Percentiles rank a stretch among this genome's conserved stretches.
phyloP scores from a whole-genome alignment of 2,113 vertebrate genomes.

The Stigmatopora nigra region DNA sequence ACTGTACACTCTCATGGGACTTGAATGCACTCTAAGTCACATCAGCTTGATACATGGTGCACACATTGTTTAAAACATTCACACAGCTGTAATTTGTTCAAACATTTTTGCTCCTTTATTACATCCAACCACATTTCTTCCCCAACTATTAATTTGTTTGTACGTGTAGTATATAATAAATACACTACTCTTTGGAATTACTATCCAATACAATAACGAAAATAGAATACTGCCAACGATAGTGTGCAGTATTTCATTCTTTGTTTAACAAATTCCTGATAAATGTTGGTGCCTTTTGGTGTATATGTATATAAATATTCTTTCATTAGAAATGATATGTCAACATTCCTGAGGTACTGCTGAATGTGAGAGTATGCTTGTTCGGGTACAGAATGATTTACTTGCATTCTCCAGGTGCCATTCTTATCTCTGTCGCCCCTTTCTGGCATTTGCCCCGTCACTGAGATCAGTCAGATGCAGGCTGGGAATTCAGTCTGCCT shows the following conservation, averaged over 20 bases:
- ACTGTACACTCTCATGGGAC: conserved; percentile 7
- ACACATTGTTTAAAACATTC: conserved; percentile 12
- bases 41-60: neutral
- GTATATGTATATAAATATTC: neutral
- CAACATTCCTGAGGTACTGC: neutral
- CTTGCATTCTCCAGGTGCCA: conserved; percentile 53
- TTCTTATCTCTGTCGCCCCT: conserved; percentile 51
- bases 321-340: neutral
- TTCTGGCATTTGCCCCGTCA: conserved; percentile 46
- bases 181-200: neutral
- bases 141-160: conserved; percentile 1
- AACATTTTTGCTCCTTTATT: conserved; percentile 1
- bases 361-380: conserved; percentile 16
- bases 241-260: neutral
- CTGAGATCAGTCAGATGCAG: conserved; percentile 34
- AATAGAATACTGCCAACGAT: neutral
- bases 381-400: conserved; percentile 28
- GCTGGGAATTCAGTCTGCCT: conserved; percentile 38
- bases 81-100: neutral
- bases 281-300: neutral
- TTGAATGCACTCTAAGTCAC: conserved; percentile 8
- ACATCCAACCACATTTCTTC: neutral
- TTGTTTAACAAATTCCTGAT: neutral
- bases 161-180: neutral
- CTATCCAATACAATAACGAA: neutral